phyloP scores from a whole-genome alignment of 2,113 vertebrate species.

The Hemibagrus wyckioides region DNA sequence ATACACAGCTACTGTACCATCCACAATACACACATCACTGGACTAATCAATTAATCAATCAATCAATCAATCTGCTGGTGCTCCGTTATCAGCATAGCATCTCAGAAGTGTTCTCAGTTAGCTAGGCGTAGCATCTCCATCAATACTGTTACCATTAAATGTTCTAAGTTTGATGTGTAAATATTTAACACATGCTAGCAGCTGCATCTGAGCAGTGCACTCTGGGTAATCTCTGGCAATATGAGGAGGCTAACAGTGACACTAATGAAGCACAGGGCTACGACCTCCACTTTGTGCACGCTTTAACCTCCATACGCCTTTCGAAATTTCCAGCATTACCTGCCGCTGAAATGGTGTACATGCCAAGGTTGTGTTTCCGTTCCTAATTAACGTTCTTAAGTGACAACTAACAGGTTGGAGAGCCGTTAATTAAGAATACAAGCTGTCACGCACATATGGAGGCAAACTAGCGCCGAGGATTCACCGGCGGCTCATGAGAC shows the following conservation, averaged over 20 bases:
- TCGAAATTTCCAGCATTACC: background rate
- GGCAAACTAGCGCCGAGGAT: background rate
- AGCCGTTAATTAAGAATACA: constrained; percentile 38
- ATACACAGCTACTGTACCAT: too few relatives aligned
- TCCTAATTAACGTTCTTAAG: constrained; percentile 28
- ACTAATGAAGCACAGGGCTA: background rate
- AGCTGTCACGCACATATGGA: constrained; percentile 29
- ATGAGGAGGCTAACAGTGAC: background rate
- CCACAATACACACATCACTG: too few relatives aligned
- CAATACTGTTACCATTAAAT: background rate
- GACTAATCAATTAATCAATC: background rate
- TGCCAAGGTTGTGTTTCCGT: background rate
- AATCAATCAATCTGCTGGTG: background rate
- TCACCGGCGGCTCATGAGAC: background rate
- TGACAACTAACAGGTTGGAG: constrained; percentile 33
- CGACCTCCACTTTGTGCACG: background rate
- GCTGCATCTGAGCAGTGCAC: background rate
- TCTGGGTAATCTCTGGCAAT: background rate
- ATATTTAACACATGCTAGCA: background rate
- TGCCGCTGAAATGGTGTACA: background rate
- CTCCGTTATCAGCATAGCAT: background rate
- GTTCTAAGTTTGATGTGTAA: background rate
- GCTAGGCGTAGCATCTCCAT: background rate
- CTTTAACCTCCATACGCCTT: background rate
- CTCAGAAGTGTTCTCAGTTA: background rate